Base-by-base conservation (phyloP, 2,113 vertebrate species). In the Corythornis madagascariensis region DNA sequence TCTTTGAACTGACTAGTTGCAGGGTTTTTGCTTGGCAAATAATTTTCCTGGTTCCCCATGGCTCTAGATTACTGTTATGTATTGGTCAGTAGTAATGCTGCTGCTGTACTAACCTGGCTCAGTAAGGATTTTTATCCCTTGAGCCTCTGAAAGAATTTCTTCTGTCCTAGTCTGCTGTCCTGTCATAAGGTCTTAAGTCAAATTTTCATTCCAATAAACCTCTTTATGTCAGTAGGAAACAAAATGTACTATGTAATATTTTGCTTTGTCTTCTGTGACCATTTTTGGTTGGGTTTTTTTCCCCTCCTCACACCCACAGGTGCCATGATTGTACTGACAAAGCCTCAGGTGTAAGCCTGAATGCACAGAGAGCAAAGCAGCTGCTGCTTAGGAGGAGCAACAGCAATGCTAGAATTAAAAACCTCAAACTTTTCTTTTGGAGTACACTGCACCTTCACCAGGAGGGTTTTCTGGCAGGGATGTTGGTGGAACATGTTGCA, bases 381-480 rank as follows among this genome's bases (percentile, higher is more conserved):
- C 47, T 81, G 21, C 31, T 33, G 4, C 40, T 40, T 45, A 29
- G 35, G 57, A 90, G n/a, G 29, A 92, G 26, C 57, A 67, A n/a
- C 9, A 42, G 29, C 53, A 65, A 3, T 28, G 26, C n/a, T 76
- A 50, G 38, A 5, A 53, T 5, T 4, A 48, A 21, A 20, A 56
- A 6, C 16, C 10, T 35, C 12, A 24, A 60, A 60, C 9, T 16
- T 6, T 74, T 74, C 4, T 24, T 78, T 74, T 31, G 40, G 15
- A 3, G 1, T 26, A 10, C 6, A 1, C 15, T 47, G 1, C n/a
- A 18, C 4, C 16, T 82, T 11, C 14, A 10, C 0, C 8, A 76
- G 55, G 20, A 50, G 22, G 2, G 14, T 60, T 71, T 86, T 84
- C 25, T 84, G 73, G n/a, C 74, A 84, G 35, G 18, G 13, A 9